phyloP scores from a whole-genome alignment of 2,797 vertebrate species.

The Pipistrellus nathusii region DNA sequence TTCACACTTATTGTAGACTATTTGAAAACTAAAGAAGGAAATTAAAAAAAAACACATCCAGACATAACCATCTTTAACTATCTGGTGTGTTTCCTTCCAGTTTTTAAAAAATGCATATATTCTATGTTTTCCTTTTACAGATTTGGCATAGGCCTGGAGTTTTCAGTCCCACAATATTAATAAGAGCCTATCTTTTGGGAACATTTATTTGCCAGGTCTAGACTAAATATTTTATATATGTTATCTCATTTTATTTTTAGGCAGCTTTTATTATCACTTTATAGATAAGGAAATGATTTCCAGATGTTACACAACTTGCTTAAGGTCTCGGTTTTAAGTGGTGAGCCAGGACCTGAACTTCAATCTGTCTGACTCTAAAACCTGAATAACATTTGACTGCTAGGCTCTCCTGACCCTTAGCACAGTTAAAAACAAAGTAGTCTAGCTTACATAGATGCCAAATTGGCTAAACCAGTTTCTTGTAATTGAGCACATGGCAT shows the following conservation, averaged over 20 bases:
- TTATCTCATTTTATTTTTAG: conserved; percentile 15
- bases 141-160: conserved; percentile 43
- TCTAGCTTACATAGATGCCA: neutral
- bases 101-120: conserved; percentile 63
- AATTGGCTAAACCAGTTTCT: neutral
- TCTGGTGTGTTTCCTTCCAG: conserved; percentile 69
- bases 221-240: neutral
- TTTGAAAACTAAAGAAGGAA: conserved; percentile 79
- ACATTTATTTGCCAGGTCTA: neutral
- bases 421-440: neutral
- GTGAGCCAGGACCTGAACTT: neutral
- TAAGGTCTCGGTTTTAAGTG: neutral
- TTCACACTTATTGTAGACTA: conserved; percentile 73
- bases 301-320: neutral
- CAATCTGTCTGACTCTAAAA: neutral
- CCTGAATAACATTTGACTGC: neutral
- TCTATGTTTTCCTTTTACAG: conserved; percentile 58
- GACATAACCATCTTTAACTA: conserved; percentile 70
- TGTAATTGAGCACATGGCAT: neutral
- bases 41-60: conserved; percentile 45
- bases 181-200: neutral
- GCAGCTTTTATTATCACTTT: neutral
- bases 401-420: neutral
- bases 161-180: neutral
- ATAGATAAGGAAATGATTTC: neutral